These are phyloP conservation scores for Fragum sueziense DNA, from an alignment of 2,888 invertebrate species.

Conservation along the genomic window DNA sequence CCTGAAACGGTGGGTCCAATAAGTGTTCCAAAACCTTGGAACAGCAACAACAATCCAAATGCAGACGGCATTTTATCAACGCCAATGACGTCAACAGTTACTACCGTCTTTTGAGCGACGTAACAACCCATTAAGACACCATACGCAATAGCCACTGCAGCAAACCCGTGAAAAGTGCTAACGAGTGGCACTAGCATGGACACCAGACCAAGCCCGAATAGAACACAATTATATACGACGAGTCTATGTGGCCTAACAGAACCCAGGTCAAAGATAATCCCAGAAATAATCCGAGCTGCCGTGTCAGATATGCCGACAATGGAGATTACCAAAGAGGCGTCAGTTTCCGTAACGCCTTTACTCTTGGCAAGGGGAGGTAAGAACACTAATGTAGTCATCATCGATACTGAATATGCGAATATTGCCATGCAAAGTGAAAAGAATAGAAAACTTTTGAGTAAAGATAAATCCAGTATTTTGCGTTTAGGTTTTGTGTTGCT, in stretches of 20 bases:
- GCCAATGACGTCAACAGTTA: slow-evolving; percentile 73
- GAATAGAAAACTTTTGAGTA: slow-evolving; percentile 63
- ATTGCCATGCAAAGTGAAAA: slow-evolving; percentile 57
- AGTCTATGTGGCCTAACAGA: slow-evolving; percentile 62
- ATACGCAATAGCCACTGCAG: slow-evolving; percentile 61
- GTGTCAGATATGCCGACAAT: slow-evolving; percentile 68
- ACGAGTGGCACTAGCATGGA: slow-evolving; percentile 64
- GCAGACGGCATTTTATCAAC: slow-evolving; percentile 68
- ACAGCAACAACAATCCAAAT: slow-evolving; percentile 71
- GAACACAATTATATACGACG: slow-evolving; percentile 64
- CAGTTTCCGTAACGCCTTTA: slow-evolving; percentile 57
- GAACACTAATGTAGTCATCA: slow-evolving; percentile 68
- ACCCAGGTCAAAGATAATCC: slow-evolving; percentile 66
- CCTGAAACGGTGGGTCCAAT: slow-evolving; percentile 73
- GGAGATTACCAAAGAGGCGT: slow-evolving; percentile 67
- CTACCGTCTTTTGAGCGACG: slow-evolving; percentile 74
- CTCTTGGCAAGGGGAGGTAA: slow-evolving; percentile 69
- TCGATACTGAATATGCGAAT: slow-evolving; percentile 59
- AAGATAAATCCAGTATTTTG: slow-evolving; percentile 51
- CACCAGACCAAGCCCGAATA: slow-evolving; percentile 64
- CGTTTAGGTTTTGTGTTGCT: slow-evolving; percentile 26
- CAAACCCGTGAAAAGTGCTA: slow-evolving; percentile 53
- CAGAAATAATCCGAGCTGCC: slow-evolving; percentile 62
- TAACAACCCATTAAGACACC: slow-evolving; percentile 71
- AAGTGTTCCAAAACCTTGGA: slow-evolving; percentile 72